These are phyloP conservation scores for Parazoanthus atlanticus DNA, from an alignment of 92 coral and sea anemone species.

Conservation along the genomic window DNA sequence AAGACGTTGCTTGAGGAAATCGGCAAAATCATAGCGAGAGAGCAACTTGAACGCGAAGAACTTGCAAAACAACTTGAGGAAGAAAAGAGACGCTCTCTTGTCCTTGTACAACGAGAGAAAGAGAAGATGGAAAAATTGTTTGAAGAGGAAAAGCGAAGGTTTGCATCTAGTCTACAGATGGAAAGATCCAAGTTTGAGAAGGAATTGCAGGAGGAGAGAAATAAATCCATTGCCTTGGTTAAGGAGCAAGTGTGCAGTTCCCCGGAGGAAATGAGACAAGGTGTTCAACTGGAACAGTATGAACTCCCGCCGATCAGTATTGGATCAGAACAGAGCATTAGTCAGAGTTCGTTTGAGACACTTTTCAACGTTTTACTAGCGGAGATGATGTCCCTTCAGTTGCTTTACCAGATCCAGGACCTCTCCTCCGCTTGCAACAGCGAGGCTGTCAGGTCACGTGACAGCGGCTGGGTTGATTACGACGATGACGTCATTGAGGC, in stretches of 20 bases:
- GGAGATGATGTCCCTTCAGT: constrained; percentile 89
- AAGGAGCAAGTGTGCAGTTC: constrained; percentile 48
- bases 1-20: constrained; percentile 59
- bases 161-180: constrained; percentile 31
- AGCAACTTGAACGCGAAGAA: constrained; percentile 61
- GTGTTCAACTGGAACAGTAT: constrained; percentile 3
- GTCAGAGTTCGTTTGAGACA: constrained; percentile 74
- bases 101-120: constrained; percentile 65
- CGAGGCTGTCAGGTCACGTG: constrained; percentile 73
- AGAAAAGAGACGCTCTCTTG: constrained; percentile 65
- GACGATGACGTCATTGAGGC: constrained; percentile 79
- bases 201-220: constrained; percentile 60
- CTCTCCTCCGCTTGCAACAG: constrained; percentile 77
- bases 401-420: constrained; percentile 90
- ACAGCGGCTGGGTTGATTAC: constrained; percentile 90
- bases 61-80: constrained; percentile 67
- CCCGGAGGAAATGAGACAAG: constrained; percentile 32
- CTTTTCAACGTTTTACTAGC: constrained; percentile 82
- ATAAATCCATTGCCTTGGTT: constrained; percentile 35
- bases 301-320: constrained; percentile 29
- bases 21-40: constrained; percentile 47
- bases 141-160: constrained; percentile 59
- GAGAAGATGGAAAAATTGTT: constrained; percentile 62
- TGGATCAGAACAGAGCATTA: constrained; percentile 45
- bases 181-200: constrained; percentile 68